Evolutionary conservation across 2,888 invertebrate genomes (phyloP).

Genomic region (Campopleginae sp.): DNA sequence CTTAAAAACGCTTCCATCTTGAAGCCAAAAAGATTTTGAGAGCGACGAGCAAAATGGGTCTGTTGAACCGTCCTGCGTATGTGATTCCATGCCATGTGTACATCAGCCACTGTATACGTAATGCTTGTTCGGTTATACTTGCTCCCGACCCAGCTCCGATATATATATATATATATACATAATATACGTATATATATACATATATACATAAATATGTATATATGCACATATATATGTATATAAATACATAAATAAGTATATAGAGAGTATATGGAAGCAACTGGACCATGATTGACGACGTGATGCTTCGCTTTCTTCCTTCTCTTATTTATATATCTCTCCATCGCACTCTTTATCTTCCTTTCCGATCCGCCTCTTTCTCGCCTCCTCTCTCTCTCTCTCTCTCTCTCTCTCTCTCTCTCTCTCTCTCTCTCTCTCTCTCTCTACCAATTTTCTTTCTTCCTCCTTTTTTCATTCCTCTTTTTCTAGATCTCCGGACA

Average conservation of each 20-base stretch:
- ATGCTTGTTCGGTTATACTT: conserved; percentile 46
- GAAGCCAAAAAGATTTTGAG: conserved; percentile 4
- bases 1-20: conserved; percentile 5
- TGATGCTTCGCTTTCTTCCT: conserved; percentile 72
- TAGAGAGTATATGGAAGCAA: conserved; percentile 77
- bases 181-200: too few species aligned
- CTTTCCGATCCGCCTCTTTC: conserved; percentile 66
- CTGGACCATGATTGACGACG: conserved; percentile 83
- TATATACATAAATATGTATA: conserved; percentile 26
- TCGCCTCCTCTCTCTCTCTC: conserved; percentile 54
- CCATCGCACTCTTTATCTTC: conserved; percentile 63
- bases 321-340: conserved; percentile 60
- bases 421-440: conserved; percentile 39
- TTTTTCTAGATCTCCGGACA: conserved; percentile 60
- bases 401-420: conserved; percentile 23
- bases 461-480: conserved; percentile 15
- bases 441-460: conserved; percentile 31
- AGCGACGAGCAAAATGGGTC: conserved; percentile 73
- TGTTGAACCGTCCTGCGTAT: conserved; percentile 71
- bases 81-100: conserved; percentile 72
- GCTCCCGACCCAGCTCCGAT: conserved; percentile 18
- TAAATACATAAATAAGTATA: conserved; percentile 24
- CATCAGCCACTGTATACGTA: conserved; percentile 44
- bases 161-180: conserved; percentile 14
- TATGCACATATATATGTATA: conserved; percentile 23